Conservation (phyloP, 2,113 vertebrate genomes). For the Pituophis catenifer region DNA sequence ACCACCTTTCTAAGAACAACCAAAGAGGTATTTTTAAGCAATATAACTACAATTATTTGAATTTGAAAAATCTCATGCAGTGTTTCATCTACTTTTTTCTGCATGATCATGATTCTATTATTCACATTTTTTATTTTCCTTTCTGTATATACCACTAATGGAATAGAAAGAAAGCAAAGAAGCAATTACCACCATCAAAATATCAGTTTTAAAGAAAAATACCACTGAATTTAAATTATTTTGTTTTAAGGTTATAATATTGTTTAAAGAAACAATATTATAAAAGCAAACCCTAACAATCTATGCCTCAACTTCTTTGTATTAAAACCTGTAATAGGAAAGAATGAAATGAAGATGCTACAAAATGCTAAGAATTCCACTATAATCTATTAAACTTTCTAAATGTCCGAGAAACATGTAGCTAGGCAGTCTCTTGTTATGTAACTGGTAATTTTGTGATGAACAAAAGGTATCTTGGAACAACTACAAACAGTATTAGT, state of each 20-base stretch:
- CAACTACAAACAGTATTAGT: not conserved
- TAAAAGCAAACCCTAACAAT: not conserved
- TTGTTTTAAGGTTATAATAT: not conserved
- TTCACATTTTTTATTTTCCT: not conserved
- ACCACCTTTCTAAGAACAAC: not conserved
- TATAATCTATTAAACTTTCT: not conserved
- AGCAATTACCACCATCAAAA: not conserved
- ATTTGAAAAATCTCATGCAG: not conserved
- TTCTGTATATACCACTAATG: not conserved
- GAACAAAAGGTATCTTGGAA: not conserved
- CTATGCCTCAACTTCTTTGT: not conserved
- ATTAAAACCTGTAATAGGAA: not conserved
- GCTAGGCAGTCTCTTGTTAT: not conserved
- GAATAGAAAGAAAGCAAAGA: not conserved
- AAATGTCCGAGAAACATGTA: not conserved
- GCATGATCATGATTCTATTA: not conserved
- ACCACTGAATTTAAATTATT: not conserved
- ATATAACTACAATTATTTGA: not conserved
- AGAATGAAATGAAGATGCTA: not conserved
- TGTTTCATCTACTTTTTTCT: not conserved
- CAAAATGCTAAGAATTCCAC: not conserved
- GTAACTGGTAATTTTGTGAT: not conserved
- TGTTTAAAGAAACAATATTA: not conserved
- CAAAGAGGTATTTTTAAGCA: not conserved
- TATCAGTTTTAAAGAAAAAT: not conserved